Conservation (phyloP, 2,888 invertebrate species). For the Apotomis capreana region DNA sequence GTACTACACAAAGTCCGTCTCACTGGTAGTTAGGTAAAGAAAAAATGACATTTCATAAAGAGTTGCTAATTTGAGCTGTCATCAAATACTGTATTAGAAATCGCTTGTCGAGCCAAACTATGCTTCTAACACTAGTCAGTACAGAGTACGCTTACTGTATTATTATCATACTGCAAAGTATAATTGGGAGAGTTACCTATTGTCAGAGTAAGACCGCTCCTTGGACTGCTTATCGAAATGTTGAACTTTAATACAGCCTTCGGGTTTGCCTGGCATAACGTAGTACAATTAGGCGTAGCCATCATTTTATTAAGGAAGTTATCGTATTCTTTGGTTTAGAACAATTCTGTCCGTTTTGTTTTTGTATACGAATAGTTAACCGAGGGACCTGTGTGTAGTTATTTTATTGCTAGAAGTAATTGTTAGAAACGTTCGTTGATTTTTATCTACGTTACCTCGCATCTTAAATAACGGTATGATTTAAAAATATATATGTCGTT, state of each 20-base stretch:
- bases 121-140: too few species aligned
- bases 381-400: conserved; percentile 33
- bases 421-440: background rate
- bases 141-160: too few species aligned
- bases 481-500: background rate
- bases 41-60: too few species aligned
- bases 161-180: background rate
- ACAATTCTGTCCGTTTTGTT: conserved; percentile 50
- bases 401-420: background rate
- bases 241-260: conserved; percentile 3
- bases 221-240: background rate
- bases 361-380: conserved; percentile 42
- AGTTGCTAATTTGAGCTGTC: too few species aligned
- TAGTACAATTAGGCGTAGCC: conserved; percentile 72
- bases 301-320: conserved; percentile 57
- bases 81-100: too few species aligned
- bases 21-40: too few species aligned
- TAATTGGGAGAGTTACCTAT: background rate
- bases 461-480: background rate
- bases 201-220: background rate
- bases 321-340: conserved; percentile 49
- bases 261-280: conserved; percentile 38
- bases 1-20: too few species aligned
- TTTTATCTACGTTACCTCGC: background rate
- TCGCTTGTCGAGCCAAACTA: too few species aligned